Base-by-base conservation (phyloP, 2,888 invertebrate species). In the Thymelicus acteon region DNA sequence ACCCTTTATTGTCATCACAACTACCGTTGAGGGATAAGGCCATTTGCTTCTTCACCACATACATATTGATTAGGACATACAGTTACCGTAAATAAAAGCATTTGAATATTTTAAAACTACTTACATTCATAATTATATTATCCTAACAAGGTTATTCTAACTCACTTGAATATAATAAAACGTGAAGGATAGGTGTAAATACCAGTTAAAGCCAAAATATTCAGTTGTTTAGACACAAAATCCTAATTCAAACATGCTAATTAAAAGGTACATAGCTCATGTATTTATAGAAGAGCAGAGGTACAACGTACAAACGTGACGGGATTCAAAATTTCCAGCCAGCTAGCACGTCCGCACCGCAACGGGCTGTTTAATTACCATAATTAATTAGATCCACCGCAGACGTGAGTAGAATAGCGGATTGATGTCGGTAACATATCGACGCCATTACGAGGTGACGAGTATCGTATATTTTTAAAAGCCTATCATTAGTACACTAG, bases 381-480 rank as follows among this genome's bases (percentile, higher is more conserved):
- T 91, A 93, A 93, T 92, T 92, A 93, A 93, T 93, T 90, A 89
- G 90, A 90, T 86, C 88, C 87, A 78, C 87, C 85, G 85, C 84
- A 86, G 91, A 90, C 91, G 87, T 86, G 89, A 80, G 80, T 80
- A 90, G 92, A 92, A 93, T 92, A 79, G 91, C 87, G 82, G 90
- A 92, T 90, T 90, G 90, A 92, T 92, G 91, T 80, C 79, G 81
- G 89, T 87, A 87, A 92, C 91, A 88, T 91, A 92, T 92, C 85
- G 89, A 87, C 80, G 87, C 85, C 90, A 91, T 89, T 89, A 89
- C 76, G 80, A 87, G 85, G 90, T 90, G 91, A 90, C 90, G 89
- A 89, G 85, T 82, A 81, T 82, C 81, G 78, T 80, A 83, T 85
- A 84, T 84, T 87, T 88, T 84, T 89, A 89, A 90, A 90, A 88